These are phyloP conservation scores for Ooceraea biroi DNA, from an alignment of 1,140 invertebrate genomes.

Conservation along the genomic window DNA sequence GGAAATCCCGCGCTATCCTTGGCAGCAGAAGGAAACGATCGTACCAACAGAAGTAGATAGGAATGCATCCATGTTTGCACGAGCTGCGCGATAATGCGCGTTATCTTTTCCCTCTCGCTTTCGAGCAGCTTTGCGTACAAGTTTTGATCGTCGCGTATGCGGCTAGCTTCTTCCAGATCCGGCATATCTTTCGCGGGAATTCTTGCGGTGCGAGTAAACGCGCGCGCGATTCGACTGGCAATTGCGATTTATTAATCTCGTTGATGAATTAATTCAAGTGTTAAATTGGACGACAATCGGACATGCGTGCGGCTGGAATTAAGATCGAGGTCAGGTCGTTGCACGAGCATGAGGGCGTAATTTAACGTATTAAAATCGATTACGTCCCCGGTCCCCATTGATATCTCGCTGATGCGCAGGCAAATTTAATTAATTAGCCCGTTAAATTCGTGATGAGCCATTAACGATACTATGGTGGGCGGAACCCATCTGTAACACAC, in stretches of 20 bases:
- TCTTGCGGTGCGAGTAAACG: neutral
- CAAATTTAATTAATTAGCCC: constrained; percentile 20
- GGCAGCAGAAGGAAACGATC: too few relatives aligned
- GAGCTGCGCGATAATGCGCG: too few relatives aligned
- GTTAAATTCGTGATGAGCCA: neutral
- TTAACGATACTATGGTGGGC: neutral
- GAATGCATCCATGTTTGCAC: too few relatives aligned
- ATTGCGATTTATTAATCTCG: constrained; percentile 78
- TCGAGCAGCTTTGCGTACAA: too few relatives aligned
- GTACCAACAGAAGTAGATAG: too few relatives aligned
- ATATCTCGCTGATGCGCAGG: constrained; percentile 31
- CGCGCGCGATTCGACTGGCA: constrained; percentile 62
- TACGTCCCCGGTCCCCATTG: constrained; percentile 63
- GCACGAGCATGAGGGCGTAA: constrained; percentile 66
- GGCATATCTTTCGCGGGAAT: too few relatives aligned
- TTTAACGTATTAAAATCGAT: constrained; percentile 80
- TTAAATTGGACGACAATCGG: constrained; percentile 80
- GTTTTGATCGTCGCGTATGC: too few relatives aligned
- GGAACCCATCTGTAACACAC: neutral
- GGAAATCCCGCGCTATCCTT: too few relatives aligned
- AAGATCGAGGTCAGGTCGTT: constrained; percentile 73
- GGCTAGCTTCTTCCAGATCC: too few relatives aligned
- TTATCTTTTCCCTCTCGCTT: too few relatives aligned
- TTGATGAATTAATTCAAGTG: constrained; percentile 77
- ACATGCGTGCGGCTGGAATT: constrained; percentile 65